phyloP scores from a whole-genome alignment of 2,113 vertebrate species.

The Notothenia rossii region DNA sequence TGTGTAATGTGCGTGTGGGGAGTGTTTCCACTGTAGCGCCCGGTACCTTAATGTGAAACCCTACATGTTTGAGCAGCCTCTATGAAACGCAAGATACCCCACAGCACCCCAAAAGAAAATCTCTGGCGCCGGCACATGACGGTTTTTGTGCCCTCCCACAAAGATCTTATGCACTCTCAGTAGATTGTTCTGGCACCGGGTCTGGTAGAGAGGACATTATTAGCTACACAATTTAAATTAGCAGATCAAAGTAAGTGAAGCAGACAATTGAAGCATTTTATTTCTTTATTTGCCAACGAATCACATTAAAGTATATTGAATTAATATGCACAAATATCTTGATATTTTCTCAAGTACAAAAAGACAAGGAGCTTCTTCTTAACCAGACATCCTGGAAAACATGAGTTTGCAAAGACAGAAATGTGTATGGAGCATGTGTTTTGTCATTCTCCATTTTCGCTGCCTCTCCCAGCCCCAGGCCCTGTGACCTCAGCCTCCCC shows the following conservation, averaged over 20 bases:
- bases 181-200: too few relatives aligned
- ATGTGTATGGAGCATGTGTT: conserved; percentile 13
- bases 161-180: too few relatives aligned
- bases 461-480: conserved; percentile 22
- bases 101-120: too few relatives aligned
- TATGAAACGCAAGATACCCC: too few relatives aligned
- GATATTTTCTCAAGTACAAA: conserved; percentile 51
- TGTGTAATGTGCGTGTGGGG: too few relatives aligned
- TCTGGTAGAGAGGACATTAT: too few relatives aligned
- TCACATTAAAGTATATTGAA: conserved; percentile 17
- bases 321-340: neutral
- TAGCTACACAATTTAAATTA: too few relatives aligned
- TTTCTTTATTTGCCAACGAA: conserved; percentile 58
- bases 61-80: too few relatives aligned
- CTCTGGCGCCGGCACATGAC: too few relatives aligned
- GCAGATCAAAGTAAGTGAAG: neutral
- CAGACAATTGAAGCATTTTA: conserved; percentile 6
- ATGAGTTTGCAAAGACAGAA: conserved; percentile 1
- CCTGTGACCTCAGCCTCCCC: conserved; percentile 26
- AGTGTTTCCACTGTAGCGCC: too few relatives aligned
- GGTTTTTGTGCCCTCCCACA: too few relatives aligned
- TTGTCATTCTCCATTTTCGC: conserved; percentile 58
- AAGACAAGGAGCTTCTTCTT: conserved; percentile 7
- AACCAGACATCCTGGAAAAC: conserved; percentile 5
- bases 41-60: too few relatives aligned